Conservation (phyloP, 2,888 invertebrate genomes). For the Volucella inflata region DNA sequence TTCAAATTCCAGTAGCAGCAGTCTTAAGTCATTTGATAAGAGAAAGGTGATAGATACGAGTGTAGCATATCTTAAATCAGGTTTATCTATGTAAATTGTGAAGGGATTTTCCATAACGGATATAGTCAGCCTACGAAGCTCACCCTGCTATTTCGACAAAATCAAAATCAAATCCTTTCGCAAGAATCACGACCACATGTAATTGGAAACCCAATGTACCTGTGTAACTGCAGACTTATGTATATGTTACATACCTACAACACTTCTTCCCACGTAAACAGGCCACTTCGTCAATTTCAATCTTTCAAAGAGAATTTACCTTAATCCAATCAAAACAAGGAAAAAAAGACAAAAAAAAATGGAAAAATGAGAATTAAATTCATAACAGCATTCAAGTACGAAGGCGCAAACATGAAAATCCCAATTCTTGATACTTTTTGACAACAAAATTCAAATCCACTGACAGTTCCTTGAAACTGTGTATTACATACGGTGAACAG, state of each 20-base stretch:
- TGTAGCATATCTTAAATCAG: background rate
- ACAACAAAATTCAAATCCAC: slow-evolving; percentile 63
- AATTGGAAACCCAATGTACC: background rate
- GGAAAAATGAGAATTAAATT: background rate
- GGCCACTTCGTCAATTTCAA: slow-evolving; percentile 65
- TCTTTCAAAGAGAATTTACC: slow-evolving; percentile 45
- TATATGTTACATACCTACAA: too few relatives aligned
- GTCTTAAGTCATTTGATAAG: slow-evolving; percentile 36
- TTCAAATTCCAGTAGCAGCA: slow-evolving; percentile 54
- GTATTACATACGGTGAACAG: slow-evolving; percentile 23
- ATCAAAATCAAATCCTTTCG: slow-evolving; percentile 2
- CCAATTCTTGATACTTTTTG: slow-evolving; percentile 59
- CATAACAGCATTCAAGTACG: slow-evolving; percentile 27
- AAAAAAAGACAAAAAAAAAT: too few relatives aligned
- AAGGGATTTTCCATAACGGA: background rate
- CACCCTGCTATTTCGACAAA: too few relatives aligned
- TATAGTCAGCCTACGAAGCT: background rate
- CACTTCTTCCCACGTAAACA: slow-evolving; percentile 1
- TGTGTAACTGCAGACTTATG: background rate
- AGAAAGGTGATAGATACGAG: slow-evolving; percentile 14
- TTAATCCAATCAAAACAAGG: slow-evolving; percentile 39
- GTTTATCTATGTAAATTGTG: background rate
- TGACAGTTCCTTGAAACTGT: slow-evolving; percentile 62
- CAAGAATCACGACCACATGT: background rate
- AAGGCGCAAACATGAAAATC: slow-evolving; percentile 54